Conservation (phyloP, 2,888 invertebrate species). For the Eurois occulta region DNA sequence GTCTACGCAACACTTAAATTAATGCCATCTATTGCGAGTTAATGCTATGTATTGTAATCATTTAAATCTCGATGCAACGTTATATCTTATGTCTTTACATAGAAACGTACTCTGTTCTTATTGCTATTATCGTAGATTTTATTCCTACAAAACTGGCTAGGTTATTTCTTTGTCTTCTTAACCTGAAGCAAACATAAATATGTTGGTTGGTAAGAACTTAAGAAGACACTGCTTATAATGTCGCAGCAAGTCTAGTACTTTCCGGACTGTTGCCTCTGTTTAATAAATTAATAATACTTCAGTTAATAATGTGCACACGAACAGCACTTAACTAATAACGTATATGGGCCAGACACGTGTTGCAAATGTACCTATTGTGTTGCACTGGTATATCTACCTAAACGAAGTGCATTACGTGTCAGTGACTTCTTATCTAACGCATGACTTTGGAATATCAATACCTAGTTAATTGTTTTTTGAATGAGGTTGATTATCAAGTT, state of each 20-base stretch:
- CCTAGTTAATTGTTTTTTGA: conserved; percentile 51
- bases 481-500: conserved; percentile 34
- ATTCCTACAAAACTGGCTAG: not conserved
- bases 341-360: conserved; percentile 69
- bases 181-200: not conserved
- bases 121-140: conserved; percentile 1
- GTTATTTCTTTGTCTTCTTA: not conserved
- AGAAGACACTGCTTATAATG: not conserved
- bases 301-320: conserved; percentile 25
- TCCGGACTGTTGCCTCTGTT: not conserved
- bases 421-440: conserved; percentile 78
- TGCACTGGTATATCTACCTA: conserved; percentile 60
- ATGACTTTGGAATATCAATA: conserved; percentile 71
- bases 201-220: not conserved
- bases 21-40: not conserved
- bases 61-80: not conserved
- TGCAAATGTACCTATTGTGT: conserved; percentile 57
- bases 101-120: not conserved
- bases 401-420: conserved; percentile 73
- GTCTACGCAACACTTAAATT: not conserved
- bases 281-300: conserved; percentile 20
- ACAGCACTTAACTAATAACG: conserved; percentile 34
- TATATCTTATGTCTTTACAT: not conserved
- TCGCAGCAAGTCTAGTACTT: not conserved
- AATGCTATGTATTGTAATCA: not conserved